Evolutionary conservation across 2,888 invertebrate species (phyloP), one percentile per base, ranked within the genome.

Genomic region (Orchesella flavescens): DNA sequence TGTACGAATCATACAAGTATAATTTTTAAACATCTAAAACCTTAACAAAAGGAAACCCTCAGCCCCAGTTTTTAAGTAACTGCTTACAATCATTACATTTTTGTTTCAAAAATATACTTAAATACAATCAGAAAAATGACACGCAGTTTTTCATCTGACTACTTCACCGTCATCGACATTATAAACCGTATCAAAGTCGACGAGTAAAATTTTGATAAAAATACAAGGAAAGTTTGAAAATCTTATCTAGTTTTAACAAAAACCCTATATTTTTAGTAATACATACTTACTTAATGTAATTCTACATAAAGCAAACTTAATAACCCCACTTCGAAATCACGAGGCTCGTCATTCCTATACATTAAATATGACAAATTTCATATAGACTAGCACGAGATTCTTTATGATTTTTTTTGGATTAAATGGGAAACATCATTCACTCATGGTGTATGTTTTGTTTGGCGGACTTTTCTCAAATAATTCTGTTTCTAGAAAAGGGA

Each of bases 311-410:
- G 34, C 34, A 34, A n/a, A n/a, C n/a, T n/a, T n/a, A n/a, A n/a
- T n/a, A n/a, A 34, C 34, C 3, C 7, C 34, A 34, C 34, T 34
- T 34, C 34, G 34, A 34, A 7, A 34, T 34, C 7, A 2, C 7
- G 34, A 34, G 34, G 34, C 34, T 34, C 34, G 3, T 34, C 34
- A 34, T 2, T 7, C 34, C 34, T 34, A 34, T 34, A 34, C 34
- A 34, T 34, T 34, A 34, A 19, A 34, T 68, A 19, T 59, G 21
- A 59, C 19, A 19, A 72, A 57, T 69, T 69, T n/a, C 15, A 4
- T 43, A 24, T 46, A 49, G 75, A 75, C 74, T 74, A 74, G 74
- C 74, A 74, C 63, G 74, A 74, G 74, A 74, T 74, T 74, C 74
- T 23, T 23, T 12, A 55, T 71, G 23, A 7, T 46, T 66, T 66